Conservation (phyloP, 2,797 vertebrate genomes). For the Pygocentrus nattereri region DNA sequence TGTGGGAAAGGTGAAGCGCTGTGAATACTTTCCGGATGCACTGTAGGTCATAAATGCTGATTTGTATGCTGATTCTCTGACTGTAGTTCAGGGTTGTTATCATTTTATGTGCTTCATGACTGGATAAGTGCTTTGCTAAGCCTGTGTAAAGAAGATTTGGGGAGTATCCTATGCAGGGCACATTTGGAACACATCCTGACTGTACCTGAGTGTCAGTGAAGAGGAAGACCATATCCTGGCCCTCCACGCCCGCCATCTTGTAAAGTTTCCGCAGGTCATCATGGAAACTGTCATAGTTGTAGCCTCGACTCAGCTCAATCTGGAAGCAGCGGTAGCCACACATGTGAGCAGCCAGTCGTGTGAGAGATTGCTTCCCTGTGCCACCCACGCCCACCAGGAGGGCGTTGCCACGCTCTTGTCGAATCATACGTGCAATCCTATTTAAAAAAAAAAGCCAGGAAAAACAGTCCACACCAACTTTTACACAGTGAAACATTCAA, state of each 20-base stretch:
- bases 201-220: conserved; percentile 90
- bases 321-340: conserved; percentile 87
- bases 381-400: conserved; percentile 91
- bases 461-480: not conserved
- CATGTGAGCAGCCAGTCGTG: conserved; percentile 86
- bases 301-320: conserved; percentile 87
- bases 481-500: too few species aligned
- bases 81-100: not conserved
- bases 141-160: too few species aligned
- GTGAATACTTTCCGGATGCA: too few species aligned
- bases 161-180: not conserved
- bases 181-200: not conserved
- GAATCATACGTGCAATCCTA: conserved; percentile 90
- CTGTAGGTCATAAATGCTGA: too few species aligned
- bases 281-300: conserved; percentile 88
- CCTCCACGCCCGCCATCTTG: conserved; percentile 87
- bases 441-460: not conserved
- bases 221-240: conserved; percentile 88
- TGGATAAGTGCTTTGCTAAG: not conserved
- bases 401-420: conserved; percentile 89
- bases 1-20: too few species aligned
- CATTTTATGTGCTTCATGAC: not conserved
- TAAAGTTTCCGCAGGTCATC: conserved; percentile 89
- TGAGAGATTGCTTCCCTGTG: conserved; percentile 90
- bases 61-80: too few species aligned